A percentile compares a stretch with the other conserved stretches of the same genome.
phyloP scores from a whole-genome alignment of 1,140 invertebrate genomes.

The Orius insidiosus region DNA sequence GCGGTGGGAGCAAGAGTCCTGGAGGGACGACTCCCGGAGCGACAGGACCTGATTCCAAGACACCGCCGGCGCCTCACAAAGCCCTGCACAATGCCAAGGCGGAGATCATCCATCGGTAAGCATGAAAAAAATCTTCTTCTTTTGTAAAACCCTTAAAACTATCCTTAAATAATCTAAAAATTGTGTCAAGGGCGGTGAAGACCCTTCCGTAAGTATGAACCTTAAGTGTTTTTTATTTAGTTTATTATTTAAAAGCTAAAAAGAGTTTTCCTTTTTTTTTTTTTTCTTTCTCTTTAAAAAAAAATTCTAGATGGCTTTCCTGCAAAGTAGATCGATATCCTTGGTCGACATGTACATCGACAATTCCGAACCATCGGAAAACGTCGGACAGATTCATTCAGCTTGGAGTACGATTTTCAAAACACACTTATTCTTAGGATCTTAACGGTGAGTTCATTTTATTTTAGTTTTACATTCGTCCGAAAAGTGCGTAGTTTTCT shows the following conservation, averaged over 20 bases:
- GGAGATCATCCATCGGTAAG: slow-evolving; percentile 58
- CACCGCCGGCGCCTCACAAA: slow-evolving; percentile 48
- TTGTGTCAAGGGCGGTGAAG: too few species aligned
- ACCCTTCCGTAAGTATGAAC: slow-evolving; percentile 1
- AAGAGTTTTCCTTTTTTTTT: background rate
- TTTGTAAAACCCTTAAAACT: background rate
- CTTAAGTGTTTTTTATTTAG: slow-evolving; percentile 2
- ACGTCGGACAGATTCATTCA: slow-evolving; percentile 88
- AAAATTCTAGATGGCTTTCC: slow-evolving; percentile 36
- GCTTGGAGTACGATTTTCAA: slow-evolving; percentile 88
- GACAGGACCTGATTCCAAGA: slow-evolving; percentile 40
- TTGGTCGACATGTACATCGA: slow-evolving; percentile 90
- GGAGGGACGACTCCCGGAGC: slow-evolving; percentile 22
- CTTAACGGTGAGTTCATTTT: slow-evolving; percentile 63
- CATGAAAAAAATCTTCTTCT: slow-evolving; percentile 17
- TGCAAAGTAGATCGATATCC: slow-evolving; percentile 78
- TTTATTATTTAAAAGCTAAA: slow-evolving; percentile 12
- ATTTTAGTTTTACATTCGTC: too few species aligned
- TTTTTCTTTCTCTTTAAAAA: slow-evolving; percentile 13
- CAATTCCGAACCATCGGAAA: slow-evolving; percentile 75
- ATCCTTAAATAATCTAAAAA: too few species aligned
- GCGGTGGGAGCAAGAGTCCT: slow-evolving; percentile 32
- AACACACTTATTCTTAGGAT: slow-evolving; percentile 81
- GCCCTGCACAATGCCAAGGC: slow-evolving; percentile 56
- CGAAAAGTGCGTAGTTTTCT: too few species aligned